Evolutionary conservation across 2,797 vertebrate genomes (phyloP).

Genomic region (Propithecus deckenii): DNA sequence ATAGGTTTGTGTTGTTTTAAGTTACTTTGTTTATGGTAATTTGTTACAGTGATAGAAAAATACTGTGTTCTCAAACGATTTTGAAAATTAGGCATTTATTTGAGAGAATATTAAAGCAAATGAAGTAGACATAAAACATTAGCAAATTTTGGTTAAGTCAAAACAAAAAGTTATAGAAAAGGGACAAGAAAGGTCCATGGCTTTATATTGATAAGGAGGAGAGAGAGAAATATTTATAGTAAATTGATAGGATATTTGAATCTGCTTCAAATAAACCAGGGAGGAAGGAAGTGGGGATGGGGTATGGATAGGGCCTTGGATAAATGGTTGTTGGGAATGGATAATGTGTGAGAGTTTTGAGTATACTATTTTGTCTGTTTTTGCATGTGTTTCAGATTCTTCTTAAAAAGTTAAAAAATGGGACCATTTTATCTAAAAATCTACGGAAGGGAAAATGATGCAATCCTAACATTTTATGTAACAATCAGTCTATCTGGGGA

Average conservation of each 20-base stretch:
- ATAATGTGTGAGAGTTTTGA: neutral
- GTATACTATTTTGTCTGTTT: neutral
- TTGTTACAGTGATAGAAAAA: neutral
- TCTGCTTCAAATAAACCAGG: neutral
- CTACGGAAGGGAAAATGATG: neutral
- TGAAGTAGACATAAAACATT: neutral
- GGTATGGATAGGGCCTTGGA: neutral
- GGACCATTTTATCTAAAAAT: neutral
- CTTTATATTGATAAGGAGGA: neutral
- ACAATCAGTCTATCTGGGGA: neutral
- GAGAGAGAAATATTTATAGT: neutral
- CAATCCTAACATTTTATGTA: neutral
- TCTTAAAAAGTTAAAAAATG: neutral
- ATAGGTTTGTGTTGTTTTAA: neutral
- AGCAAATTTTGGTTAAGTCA: neutral
- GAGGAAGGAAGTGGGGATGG: too few relatives aligned
- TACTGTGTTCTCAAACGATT: neutral
- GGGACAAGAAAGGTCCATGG: neutral
- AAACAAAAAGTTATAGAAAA: neutral
- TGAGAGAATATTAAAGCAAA: neutral
- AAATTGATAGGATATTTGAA: neutral
- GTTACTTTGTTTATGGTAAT: neutral
- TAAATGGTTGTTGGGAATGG: neutral
- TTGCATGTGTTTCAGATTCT: neutral
- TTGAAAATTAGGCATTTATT: neutral